A percentile compares a stretch with the other conserved stretches of the same genome.
Evolutionary conservation across 1,140 invertebrate species (phyloP).

Genomic region (Eueides isabella): DNA sequence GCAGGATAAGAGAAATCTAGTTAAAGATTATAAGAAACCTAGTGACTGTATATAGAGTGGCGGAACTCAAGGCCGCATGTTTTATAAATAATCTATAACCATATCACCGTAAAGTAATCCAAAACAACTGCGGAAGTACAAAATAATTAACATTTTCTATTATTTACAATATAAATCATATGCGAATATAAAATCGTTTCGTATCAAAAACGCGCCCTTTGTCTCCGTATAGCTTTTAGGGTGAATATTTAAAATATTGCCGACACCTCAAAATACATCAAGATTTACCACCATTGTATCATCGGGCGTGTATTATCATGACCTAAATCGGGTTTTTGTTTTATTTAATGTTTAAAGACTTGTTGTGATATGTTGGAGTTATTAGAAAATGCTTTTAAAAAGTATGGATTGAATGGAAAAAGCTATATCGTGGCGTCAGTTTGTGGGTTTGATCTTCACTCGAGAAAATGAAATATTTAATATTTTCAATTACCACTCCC

Average conservation of each 20-base stretch:
- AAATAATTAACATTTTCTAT: conserved; percentile 3
- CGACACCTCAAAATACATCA: conserved; percentile 22
- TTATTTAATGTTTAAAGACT: neutral
- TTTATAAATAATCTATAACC: neutral
- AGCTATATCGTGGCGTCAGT: too few species aligned
- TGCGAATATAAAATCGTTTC: conserved; percentile 6
- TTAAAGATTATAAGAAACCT: too few species aligned
- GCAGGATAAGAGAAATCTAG: too few species aligned
- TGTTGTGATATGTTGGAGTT: neutral
- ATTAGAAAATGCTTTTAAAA: neutral
- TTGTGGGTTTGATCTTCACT: too few species aligned
- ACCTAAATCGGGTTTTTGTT: neutral
- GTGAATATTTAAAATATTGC: conserved; percentile 28
- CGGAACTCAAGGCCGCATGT: too few species aligned
- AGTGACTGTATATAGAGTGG: too few species aligned
- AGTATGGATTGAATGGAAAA: neutral
- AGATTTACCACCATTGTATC: conserved; percentile 13
- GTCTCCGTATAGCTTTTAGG: conserved; percentile 16
- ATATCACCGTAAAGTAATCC: neutral
- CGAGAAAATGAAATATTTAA: too few species aligned
- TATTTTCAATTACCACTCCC: too few species aligned
- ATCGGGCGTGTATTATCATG: neutral
- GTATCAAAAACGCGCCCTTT: conserved; percentile 7
- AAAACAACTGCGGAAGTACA: neutral
- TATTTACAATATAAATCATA: neutral